phyloP scores from a whole-genome alignment of 2,888 invertebrate species.

The Molanna angustata region DNA sequence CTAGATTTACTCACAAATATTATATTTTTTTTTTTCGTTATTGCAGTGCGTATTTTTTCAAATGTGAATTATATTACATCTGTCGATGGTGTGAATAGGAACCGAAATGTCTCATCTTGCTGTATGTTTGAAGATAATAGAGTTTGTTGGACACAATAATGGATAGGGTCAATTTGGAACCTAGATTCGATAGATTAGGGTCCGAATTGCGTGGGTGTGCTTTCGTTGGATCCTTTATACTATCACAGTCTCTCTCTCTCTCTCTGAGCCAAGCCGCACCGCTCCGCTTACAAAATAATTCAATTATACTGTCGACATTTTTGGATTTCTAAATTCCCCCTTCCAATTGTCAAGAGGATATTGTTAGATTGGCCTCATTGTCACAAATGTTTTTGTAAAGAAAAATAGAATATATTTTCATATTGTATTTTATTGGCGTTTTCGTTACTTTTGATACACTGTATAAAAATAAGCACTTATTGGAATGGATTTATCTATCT shows the following conservation, averaged over 20 bases:
- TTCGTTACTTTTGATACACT: too few species aligned
- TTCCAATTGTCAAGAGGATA: slow-evolving; percentile 22
- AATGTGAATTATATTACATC: too few species aligned
- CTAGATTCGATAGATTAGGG: slow-evolving; percentile 22
- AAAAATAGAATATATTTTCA: too few species aligned
- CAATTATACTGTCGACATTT: slow-evolving; percentile 24
- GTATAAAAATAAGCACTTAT: too few species aligned
- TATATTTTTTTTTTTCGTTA: too few species aligned
- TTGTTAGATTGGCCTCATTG: too few species aligned
- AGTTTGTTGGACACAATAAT: slow-evolving; percentile 12
- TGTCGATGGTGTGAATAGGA: not conserved
- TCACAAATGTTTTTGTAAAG: too few species aligned
- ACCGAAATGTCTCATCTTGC: not conserved
- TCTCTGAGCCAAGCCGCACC: too few species aligned
- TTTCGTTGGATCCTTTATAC: not conserved
- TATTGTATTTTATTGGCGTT: too few species aligned
- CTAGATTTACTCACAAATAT: too few species aligned
- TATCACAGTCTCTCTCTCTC: not conserved
- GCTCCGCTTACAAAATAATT: slow-evolving; percentile 25
- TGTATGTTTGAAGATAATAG: not conserved
- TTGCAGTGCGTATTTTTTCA: too few species aligned
- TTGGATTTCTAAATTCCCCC: slow-evolving; percentile 8
- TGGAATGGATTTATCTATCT: too few species aligned
- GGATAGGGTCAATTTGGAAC: slow-evolving; percentile 26
- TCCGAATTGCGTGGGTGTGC: slow-evolving; percentile 25